Evolutionary conservation across 53 echinoderm and acorn worm genomes (phyloP).

Genomic region (Mesocentrotus franciscanus): DNA sequence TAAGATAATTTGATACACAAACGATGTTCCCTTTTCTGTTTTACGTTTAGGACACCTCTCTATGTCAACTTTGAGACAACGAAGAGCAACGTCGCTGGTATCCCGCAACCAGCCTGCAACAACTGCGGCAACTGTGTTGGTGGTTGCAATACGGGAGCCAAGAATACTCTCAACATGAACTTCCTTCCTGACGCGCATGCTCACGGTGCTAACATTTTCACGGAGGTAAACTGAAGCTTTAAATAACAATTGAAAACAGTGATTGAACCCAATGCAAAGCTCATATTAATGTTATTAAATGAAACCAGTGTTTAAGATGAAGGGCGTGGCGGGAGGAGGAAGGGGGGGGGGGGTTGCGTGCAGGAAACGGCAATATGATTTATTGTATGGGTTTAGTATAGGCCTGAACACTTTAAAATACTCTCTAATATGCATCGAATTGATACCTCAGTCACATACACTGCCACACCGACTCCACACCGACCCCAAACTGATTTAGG

Average conservation of each 20-base stretch:
- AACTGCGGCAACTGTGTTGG: constrained; percentile 69
- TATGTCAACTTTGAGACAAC: constrained; percentile 74
- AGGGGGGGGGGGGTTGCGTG: too few relatives aligned
- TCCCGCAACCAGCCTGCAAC: constrained; percentile 73
- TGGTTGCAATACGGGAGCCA: constrained; percentile 76
- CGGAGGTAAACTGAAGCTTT: constrained; percentile 64
- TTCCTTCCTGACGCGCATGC: constrained; percentile 86
- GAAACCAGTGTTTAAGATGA: too few relatives aligned
- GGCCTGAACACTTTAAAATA: too few relatives aligned
- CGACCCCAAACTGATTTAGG: too few relatives aligned
- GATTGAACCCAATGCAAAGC: neutral
- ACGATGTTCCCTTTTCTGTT: neutral
- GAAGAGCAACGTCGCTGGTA: constrained; percentile 68
- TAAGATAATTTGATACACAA: too few relatives aligned
- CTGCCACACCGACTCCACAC: too few relatives aligned
- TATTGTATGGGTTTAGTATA: too few relatives aligned
- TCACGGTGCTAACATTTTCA: constrained; percentile 77
- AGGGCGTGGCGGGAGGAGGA: too few relatives aligned
- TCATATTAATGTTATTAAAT: neutral
- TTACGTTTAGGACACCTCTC: constrained; percentile 66
- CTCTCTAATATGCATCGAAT: too few relatives aligned
- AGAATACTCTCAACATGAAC: constrained; percentile 81
- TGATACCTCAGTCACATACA: too few relatives aligned
- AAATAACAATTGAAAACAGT: neutral
- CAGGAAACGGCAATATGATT: too few relatives aligned